Conservation (phyloP, 2,797 vertebrate species). For the Psittacula derbiana region DNA sequence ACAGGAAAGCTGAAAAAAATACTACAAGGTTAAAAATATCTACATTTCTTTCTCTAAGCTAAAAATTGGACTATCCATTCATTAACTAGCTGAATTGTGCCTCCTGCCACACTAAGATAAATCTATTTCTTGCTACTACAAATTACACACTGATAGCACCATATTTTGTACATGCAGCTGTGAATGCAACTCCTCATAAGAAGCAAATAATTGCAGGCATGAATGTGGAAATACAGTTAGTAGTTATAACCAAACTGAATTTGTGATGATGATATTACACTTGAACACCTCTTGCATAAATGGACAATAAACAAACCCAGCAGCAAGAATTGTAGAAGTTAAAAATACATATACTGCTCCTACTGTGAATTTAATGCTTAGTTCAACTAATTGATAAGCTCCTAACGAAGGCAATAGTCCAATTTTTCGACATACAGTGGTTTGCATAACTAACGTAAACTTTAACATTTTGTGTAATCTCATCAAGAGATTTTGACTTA, state of each 20-base stretch:
- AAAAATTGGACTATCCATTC: neutral
- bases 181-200: neutral
- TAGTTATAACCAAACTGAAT: no score
- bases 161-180: neutral
- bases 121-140: neutral
- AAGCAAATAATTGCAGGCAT: neutral
- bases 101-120: neutral
- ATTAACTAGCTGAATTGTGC: neutral
- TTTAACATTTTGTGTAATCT: neutral
- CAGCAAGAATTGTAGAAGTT: neutral
- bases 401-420: neutral
- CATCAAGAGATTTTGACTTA: neutral
- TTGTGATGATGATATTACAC: no score
- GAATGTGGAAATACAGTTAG: neutral
- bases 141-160: neutral
- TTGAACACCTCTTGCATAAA: neutral
- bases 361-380: neutral
- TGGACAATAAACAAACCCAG: neutral
- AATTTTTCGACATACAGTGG: neutral
- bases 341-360: neutral
- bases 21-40: neutral
- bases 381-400: neutral
- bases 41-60: neutral
- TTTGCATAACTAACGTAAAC: neutral
- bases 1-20: neutral